These are phyloP conservation scores for Circaetus gallicus DNA, from an alignment of 2,113 vertebrate species.

Conservation along the genomic window DNA sequence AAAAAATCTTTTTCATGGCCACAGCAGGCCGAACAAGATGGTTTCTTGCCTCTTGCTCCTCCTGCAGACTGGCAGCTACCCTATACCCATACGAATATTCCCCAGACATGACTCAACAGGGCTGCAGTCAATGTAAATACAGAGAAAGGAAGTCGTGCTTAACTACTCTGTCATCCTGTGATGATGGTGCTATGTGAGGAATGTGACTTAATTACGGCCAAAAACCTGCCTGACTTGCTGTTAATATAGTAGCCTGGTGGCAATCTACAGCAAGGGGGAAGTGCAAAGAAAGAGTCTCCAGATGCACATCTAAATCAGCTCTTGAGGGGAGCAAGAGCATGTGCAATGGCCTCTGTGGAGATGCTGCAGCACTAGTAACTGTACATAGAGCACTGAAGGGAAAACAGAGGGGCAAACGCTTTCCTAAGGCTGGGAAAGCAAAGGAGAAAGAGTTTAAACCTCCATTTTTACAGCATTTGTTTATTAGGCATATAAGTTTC, in stretches of 20 bases:
- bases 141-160: not conserved
- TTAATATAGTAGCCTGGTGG: not conserved
- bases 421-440: not conserved
- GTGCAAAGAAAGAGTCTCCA: not conserved
- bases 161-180: not conserved
- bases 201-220: not conserved
- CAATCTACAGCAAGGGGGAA: not conserved
- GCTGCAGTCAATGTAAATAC: not conserved
- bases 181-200: not conserved
- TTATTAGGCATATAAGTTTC: not conserved
- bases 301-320: accelerated
- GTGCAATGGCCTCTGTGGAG: not conserved
- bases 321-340: not conserved
- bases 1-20: not conserved
- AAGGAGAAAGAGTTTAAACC: not conserved
- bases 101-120: conserved; percentile 33
- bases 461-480: not conserved
- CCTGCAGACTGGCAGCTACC: not conserved
- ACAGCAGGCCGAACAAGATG: not conserved
- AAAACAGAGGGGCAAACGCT: not conserved
- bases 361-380: not conserved
- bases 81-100: not conserved
- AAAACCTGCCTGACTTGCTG: not conserved
- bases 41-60: not conserved
- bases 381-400: not conserved